Conservation (phyloP, 1,140 invertebrate species). For the Plutomurus gul region DNA sequence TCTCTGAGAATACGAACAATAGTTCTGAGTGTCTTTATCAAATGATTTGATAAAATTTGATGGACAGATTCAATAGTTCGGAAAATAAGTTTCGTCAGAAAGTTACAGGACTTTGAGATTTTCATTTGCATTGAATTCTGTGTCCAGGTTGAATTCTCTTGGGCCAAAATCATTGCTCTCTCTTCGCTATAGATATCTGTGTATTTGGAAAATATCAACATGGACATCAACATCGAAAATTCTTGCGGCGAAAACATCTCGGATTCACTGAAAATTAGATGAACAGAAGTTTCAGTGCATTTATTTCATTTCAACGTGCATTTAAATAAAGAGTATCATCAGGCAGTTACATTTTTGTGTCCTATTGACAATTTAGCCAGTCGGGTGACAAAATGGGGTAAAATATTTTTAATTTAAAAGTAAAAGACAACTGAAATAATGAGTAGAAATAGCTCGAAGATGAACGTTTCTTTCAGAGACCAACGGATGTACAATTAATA, state of each 20-base stretch:
- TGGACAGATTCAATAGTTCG: neutral
- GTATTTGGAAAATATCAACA: neutral
- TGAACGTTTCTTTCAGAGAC: too few relatives aligned
- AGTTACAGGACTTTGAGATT: neutral
- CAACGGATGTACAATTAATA: too few relatives aligned
- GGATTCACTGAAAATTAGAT: neutral
- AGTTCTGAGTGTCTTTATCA: slow-evolving; percentile 21
- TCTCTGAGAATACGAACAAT: slow-evolving; percentile 36
- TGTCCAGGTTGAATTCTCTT: neutral
- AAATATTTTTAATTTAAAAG: neutral
- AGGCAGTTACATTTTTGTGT: too few relatives aligned
- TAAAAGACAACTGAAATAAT: too few relatives aligned
- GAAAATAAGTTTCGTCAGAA: slow-evolving; percentile 27
- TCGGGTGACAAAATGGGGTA: neutral
- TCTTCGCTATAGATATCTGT: neutral
- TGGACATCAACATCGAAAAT: neutral
- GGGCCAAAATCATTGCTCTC: neutral
- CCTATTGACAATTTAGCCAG: too few relatives aligned
- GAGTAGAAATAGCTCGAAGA: too few relatives aligned
- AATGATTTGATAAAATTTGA: slow-evolving; percentile 30
- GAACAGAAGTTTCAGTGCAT: neutral
- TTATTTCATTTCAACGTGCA: neutral
- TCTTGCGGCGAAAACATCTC: slow-evolving; percentile 23
- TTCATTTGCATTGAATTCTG: neutral
- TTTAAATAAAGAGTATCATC: neutral